phyloP scores from a whole-genome alignment of 2,797 vertebrate species.

The Neosilurus hyrtlii region DNA sequence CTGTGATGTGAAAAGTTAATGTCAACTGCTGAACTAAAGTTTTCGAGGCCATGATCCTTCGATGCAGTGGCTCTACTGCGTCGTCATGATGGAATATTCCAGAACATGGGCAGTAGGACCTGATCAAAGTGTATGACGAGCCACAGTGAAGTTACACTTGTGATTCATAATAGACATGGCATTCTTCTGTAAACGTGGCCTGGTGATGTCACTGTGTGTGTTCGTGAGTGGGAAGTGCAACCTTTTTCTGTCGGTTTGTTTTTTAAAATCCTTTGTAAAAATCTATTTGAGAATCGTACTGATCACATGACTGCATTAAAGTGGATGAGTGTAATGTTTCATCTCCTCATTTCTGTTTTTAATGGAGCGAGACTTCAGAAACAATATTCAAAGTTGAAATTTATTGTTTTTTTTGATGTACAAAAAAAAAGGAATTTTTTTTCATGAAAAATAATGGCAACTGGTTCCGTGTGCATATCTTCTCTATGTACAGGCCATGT shows the following conservation, averaged over 20 bases:
- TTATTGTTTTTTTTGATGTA: slow-evolving; percentile 50
- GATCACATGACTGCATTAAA: slow-evolving; percentile 50
- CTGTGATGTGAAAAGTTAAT: slow-evolving; percentile 42
- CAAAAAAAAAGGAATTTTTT: slow-evolving; percentile 57
- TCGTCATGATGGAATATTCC: background rate
- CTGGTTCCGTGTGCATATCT: slow-evolving; percentile 74
- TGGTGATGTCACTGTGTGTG: slow-evolving; percentile 47
- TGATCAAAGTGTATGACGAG: slow-evolving; percentile 30
- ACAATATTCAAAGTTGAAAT: slow-evolving; percentile 58
- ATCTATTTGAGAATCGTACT: slow-evolving; percentile 32
- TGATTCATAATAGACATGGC: slow-evolving; percentile 33
- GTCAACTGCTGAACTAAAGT: slow-evolving; percentile 49
- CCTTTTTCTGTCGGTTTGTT: background rate
- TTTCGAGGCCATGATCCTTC: slow-evolving; percentile 31
- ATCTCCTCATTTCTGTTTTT: background rate
- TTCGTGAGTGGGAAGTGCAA: slow-evolving; percentile 30
- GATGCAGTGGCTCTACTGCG: slow-evolving; percentile 27
- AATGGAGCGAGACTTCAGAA: background rate
- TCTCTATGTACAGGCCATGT: slow-evolving; percentile 69
- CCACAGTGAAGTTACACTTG: slow-evolving; percentile 43
- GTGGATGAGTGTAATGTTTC: slow-evolving; percentile 36
- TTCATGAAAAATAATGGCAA: slow-evolving; percentile 79
- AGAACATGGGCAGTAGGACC: slow-evolving; percentile 18
- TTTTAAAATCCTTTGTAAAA: slow-evolving; percentile 50
- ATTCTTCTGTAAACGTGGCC: slow-evolving; percentile 43